phyloP scores from a whole-genome alignment of 2,113 vertebrate genomes.

The Psammodynastes pulverulentus region DNA sequence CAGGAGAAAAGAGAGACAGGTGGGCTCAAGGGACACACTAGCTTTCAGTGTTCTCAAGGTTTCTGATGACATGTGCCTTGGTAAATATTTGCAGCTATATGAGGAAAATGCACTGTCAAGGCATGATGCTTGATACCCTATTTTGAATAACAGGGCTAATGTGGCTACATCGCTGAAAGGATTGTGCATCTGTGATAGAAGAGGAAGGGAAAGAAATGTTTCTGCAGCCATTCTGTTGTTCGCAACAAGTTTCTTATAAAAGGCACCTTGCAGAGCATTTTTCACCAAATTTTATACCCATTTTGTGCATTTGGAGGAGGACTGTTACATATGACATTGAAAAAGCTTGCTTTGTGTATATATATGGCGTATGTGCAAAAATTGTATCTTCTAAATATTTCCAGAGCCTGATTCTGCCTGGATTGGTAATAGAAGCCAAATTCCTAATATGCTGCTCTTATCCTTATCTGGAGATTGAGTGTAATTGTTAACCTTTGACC shows the following conservation, averaged over 20 bases:
- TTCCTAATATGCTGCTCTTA: neutral
- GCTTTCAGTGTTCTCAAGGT: neutral
- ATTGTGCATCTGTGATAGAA: neutral
- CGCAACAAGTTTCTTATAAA: neutral
- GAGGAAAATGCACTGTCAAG: neutral
- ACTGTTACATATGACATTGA: neutral
- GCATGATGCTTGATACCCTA: neutral
- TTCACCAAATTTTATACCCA: neutral
- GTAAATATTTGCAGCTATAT: neutral
- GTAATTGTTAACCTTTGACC: neutral
- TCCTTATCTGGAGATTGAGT: rapidly evolving
- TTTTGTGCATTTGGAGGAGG: neutral
- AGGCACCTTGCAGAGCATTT: neutral
- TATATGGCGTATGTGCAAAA: neutral
- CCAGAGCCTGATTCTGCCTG: neutral
- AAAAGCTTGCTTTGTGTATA: neutral
- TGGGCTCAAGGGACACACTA: neutral
- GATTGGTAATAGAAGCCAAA: neutral
- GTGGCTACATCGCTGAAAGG: neutral
- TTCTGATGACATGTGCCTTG: neutral
- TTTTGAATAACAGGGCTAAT: neutral
- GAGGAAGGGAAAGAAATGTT: neutral
- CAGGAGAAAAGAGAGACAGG: neutral
- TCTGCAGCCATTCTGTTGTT: neutral
- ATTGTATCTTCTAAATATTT: neutral